These are phyloP conservation scores for Bufo gargarizans DNA, from an alignment of 2,113 vertebrate genomes.

Conservation along the genomic window DNA sequence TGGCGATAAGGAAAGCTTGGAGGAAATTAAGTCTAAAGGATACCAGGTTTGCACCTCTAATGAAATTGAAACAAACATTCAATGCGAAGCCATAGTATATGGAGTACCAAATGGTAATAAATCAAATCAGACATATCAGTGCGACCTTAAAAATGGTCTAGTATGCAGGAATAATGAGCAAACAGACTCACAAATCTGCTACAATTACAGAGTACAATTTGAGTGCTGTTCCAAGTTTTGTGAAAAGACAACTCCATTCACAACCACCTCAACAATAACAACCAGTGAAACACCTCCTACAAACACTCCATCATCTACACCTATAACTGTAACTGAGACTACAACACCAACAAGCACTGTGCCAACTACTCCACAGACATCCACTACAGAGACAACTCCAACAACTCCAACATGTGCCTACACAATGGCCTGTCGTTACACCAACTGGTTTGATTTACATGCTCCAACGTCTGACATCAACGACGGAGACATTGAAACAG, in stretches of 20 bases:
- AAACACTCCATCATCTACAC: too few relatives aligned
- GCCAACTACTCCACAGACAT: too few relatives aligned
- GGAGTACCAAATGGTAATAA: background rate
- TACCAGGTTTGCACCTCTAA: constrained; percentile 3
- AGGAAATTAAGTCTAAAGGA: constrained; percentile 1
- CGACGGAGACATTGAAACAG: too few relatives aligned
- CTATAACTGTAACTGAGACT: background rate
- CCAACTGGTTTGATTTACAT: too few relatives aligned
- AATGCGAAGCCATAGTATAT: constrained; percentile 1
- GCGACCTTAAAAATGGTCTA: constrained; percentile 8
- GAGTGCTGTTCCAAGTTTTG: constrained; percentile 26
- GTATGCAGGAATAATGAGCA: background rate
- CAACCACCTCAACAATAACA: background rate
- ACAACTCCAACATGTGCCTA: too few relatives aligned
- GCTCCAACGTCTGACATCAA: too few relatives aligned
- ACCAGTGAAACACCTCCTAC: background rate
- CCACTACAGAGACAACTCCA: too few relatives aligned
- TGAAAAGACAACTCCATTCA: background rate
- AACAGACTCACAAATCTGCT: background rate
- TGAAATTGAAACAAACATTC: constrained; percentile 8
- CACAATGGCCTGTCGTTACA: too few relatives aligned
- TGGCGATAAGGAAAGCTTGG: constrained; percentile 22
- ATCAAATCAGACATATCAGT: constrained; percentile 10
- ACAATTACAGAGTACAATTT: constrained; percentile 27
- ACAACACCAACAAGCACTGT: background rate